Evolutionary conservation across 2,888 invertebrate genomes (phyloP).

Genomic region (Saturnia japonica): DNA sequence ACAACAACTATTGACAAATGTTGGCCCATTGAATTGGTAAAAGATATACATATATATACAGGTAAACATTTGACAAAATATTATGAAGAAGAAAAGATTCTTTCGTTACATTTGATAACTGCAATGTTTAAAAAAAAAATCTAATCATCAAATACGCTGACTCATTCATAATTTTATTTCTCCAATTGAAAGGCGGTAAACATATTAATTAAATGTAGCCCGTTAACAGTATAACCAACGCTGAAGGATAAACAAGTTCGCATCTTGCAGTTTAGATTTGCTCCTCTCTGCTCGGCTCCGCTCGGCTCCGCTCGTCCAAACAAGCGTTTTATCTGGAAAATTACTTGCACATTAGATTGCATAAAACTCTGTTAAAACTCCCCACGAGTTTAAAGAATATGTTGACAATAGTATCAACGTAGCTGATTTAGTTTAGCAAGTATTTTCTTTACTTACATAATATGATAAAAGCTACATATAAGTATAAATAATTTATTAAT

Average conservation of each 20-base stretch:
- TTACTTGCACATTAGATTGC: conserved; percentile 12
- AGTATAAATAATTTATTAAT: no score
- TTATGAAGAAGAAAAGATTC: no score
- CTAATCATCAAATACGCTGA: no score
- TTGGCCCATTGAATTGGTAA: no score
- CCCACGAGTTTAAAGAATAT: conserved; percentile 2
- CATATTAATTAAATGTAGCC: neutral
- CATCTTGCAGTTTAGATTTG: conserved; percentile 16
- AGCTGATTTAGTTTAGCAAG: neutral
- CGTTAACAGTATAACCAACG: conserved; percentile 4
- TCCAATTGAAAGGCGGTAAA: no score
- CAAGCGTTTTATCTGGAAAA: conserved; percentile 16
- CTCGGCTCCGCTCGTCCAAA: neutral
- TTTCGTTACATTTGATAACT: no score
- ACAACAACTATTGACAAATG: no score
- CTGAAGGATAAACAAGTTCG: conserved; percentile 9
- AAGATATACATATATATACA: no score
- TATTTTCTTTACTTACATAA: neutral
- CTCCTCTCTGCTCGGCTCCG: conserved; percentile 11
- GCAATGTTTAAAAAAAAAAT: no score
- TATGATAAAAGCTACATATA: no score
- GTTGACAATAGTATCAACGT: neutral
- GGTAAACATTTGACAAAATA: no score
- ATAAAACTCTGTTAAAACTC: conserved; percentile 5
- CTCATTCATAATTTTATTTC: no score